Evolutionary conservation across 2,797 vertebrate species (phyloP), one percentile per base, ranked within the genome.

Genomic region (Dallia pectoralis): DNA sequence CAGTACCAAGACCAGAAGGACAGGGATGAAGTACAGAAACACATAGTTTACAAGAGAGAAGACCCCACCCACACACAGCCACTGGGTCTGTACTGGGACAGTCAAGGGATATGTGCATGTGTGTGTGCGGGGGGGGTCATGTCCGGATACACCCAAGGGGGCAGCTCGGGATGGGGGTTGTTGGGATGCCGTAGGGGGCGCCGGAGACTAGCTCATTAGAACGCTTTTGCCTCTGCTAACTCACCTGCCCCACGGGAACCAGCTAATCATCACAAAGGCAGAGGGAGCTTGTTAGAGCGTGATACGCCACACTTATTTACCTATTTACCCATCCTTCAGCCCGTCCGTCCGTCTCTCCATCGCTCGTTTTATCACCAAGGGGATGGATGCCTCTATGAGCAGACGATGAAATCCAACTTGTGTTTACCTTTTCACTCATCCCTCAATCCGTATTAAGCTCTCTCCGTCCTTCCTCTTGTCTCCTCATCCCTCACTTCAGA

Each of bases 151-250:
- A 63, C 56, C 29, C 25, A 73, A 72, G 78, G 64, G 64, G 33
- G 81, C 44, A 77, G 51, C 63, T 72, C 22, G 70, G 49, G 72
- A 40, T 48, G 25, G 64, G 53, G 22, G 22, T n/a, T 27, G 40
- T 11, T 44, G 40, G 40, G 40, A 44, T 44, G 40, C 9, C 8
- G 40, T 44, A 44, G 83, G 81, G 83, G 80, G 71, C 74, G 80
- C 82, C 71, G 87, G 83, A 88, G 90, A 88, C 82, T 77, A 90
- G 91, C 93, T 93, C 91, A 92, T 93, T 93, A 93, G 89, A 91
- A 87, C 84, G 90, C 86, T 85, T 91, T 91, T 91, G 90, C 89
- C 89, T 89, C 81, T 91, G 91, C 88, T 92, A 91, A 91, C 90
- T 90, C 87, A 76, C 85, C 83, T 77, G 70, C 76, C 89, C 84